Evolutionary conservation across 2,113 vertebrate species (phyloP).

Genomic region (Caretta caretta): DNA sequence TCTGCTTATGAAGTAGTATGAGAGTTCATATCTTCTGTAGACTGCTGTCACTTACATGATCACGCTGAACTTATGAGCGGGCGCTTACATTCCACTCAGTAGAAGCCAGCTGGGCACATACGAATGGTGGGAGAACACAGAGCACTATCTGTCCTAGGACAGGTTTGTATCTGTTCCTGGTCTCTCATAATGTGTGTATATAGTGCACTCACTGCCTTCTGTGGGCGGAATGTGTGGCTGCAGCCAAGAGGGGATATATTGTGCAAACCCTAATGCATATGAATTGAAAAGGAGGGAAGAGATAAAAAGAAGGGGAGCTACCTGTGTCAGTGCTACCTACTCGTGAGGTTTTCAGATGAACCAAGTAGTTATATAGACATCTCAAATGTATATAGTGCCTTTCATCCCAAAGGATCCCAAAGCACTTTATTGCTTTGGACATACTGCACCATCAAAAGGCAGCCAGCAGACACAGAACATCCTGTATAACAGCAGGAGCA

Average conservation of each 20-base stretch:
- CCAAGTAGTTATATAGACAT: background rate
- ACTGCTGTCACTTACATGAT: background rate
- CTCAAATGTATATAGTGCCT: background rate
- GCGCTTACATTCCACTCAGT: background rate
- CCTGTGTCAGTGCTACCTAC: background rate
- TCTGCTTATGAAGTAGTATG: background rate
- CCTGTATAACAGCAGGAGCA: background rate
- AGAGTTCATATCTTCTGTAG: background rate
- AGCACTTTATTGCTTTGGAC: background rate
- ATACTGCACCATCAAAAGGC: background rate
- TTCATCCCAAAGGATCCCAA: background rate
- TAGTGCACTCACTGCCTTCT: background rate
- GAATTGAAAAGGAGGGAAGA: background rate
- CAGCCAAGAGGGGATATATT: background rate
- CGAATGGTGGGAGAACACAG: background rate
- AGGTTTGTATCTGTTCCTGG: background rate
- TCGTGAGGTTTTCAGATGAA: background rate
- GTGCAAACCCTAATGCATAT: background rate
- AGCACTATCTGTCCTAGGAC: background rate
- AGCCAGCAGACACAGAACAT: constrained; percentile 18
- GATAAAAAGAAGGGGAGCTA: background rate
- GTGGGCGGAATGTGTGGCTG: background rate
- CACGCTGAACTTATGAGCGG: background rate
- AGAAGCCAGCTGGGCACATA: background rate
- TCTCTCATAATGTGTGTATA: background rate